phyloP scores from a whole-genome alignment of 2,888 invertebrate genomes.

The Melangyna quadrimaculata region DNA sequence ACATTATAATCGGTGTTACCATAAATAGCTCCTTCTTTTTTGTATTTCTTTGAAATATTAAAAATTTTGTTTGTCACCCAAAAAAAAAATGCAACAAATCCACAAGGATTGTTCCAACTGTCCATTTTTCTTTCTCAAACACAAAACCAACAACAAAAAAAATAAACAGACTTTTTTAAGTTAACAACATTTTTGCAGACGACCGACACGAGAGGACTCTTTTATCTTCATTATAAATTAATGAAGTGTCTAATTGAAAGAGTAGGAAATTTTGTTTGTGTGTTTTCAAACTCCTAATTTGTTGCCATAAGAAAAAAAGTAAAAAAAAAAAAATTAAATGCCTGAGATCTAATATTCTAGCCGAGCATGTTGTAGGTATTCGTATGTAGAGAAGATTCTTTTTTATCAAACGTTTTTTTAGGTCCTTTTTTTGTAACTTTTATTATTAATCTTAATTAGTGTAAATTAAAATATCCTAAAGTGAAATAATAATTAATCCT shows the following conservation, averaged over 20 bases:
- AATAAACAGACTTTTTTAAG: neutral
- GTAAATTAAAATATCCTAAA: conserved; percentile 47
- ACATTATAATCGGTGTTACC: neutral
- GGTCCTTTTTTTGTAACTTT: conserved; percentile 8
- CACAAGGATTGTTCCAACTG: neutral
- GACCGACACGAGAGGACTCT: conserved; percentile 23
- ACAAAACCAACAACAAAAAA: neutral
- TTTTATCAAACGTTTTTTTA: neutral
- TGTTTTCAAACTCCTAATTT: neutral
- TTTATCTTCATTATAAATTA: conserved; percentile 43
- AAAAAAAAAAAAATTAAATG: neutral
- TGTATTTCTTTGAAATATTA: neutral
- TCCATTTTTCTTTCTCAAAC: neutral
- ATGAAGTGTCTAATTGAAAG: conserved; percentile 46
- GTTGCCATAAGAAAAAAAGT: neutral
- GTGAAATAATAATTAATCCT: conserved; percentile 25
- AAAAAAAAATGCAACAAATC: neutral
- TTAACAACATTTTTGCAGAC: conserved; percentile 36
- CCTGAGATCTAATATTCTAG: neutral
- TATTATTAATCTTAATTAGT: conserved; percentile 56
- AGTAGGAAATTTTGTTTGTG: neutral
- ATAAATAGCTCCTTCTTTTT: neutral
- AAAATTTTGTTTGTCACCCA: neutral
- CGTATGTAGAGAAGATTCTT: neutral
- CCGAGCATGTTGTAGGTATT: no score